Conservation (phyloP, 2,888 invertebrate genomes). For the Rhyacophila evoluta region DNA sequence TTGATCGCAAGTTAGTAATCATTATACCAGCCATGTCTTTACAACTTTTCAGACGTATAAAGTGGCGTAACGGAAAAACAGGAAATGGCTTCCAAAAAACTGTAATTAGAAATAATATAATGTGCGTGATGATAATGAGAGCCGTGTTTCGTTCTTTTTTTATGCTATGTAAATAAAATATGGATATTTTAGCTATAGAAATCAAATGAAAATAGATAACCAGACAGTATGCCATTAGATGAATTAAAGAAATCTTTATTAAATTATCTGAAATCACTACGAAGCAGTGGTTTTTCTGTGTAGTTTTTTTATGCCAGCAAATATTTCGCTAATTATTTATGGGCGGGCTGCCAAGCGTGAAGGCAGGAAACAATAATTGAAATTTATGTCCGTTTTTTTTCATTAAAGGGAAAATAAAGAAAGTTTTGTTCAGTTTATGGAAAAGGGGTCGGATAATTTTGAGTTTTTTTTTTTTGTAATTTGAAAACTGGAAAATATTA, state of each 20-base stretch:
- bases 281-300: constrained; percentile 22
- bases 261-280: background rate
- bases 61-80: too few species aligned
- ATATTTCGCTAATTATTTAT: constrained; percentile 51
- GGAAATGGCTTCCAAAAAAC: too few species aligned
- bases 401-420: constrained; percentile 48
- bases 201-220: too few species aligned
- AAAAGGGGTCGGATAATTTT: constrained; percentile 32
- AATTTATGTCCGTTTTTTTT: constrained; percentile 49
- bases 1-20: too few species aligned
- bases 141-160: too few species aligned
- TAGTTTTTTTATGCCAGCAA: constrained; percentile 40
- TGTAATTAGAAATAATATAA: too few species aligned
- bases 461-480: background rate
- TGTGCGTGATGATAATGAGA: too few species aligned
- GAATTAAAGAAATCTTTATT: constrained; percentile 5
- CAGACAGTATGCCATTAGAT: too few species aligned
- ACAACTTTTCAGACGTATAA: too few species aligned
- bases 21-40: too few species aligned
- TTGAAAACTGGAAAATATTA: constrained; percentile 11
- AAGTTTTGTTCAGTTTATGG: constrained; percentile 47
- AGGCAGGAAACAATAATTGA: constrained; percentile 51
- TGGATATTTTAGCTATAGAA: too few species aligned
- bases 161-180: too few species aligned
- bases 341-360: constrained; percentile 44